A percentile compares a stretch with the other conserved stretches of the same genome.
phyloP scores from a whole-genome alignment of 1,140 invertebrate genomes.

The Ylistrum balloti region DNA sequence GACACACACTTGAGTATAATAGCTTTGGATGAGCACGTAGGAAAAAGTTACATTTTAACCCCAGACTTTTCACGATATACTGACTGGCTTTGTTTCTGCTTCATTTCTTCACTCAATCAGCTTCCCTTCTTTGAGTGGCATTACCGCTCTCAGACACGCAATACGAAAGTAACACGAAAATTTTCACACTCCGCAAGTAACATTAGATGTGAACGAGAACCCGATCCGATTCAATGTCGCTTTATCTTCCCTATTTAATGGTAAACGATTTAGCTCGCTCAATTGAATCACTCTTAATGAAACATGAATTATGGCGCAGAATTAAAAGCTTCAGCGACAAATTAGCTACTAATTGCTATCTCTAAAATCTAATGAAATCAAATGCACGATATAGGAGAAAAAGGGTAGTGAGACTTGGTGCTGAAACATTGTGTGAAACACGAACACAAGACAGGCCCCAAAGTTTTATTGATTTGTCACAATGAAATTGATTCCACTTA shows the following conservation, averaged over 20 bases:
- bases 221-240: conserved; percentile 23
- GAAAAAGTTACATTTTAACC: not conserved
- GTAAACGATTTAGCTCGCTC: conserved; percentile 37
- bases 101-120: conserved; percentile 37
- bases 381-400: conserved; percentile 1
- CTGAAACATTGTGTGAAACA: not conserved
- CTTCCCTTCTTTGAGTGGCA: conserved; percentile 24
- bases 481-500: conserved; percentile 22
- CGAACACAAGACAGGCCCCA: not conserved
- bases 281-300: conserved; percentile 36
- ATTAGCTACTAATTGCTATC: conserved; percentile 39
- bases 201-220: not conserved
- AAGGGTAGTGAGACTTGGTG: not conserved
- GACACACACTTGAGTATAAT: conserved; percentile 6
- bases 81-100: not conserved
- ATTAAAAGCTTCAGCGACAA: conserved; percentile 38
- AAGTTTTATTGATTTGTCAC: conserved; percentile 12
- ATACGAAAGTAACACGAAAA: conserved; percentile 28
- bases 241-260: conserved; percentile 27
- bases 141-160: conserved; percentile 13
- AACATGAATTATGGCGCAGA: conserved; percentile 32
- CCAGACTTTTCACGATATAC: not conserved
- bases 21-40: not conserved
- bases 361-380: conserved; percentile 30
- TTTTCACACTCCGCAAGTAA: not conserved